phyloP scores from a whole-genome alignment of 2,113 vertebrate species.

The Pantherophis guttatus region DNA sequence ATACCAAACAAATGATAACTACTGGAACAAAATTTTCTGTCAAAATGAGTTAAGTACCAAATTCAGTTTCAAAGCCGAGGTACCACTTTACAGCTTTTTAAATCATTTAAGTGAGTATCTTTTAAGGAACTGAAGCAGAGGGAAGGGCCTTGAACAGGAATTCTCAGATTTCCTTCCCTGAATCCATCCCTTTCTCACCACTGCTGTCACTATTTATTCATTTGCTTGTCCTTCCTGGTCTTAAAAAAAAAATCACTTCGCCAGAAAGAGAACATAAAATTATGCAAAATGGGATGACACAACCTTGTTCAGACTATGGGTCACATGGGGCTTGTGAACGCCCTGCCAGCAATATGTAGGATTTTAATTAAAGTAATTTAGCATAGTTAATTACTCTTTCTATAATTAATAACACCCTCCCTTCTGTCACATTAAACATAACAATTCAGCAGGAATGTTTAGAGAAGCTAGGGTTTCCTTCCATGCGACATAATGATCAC shows the following conservation, averaged over 20 bases:
- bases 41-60: neutral
- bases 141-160: neutral
- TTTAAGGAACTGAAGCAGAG: neutral
- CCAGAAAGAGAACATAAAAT: neutral
- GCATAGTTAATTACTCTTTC: neutral
- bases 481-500: neutral
- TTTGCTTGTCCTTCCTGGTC: neutral
- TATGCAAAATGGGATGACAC: neutral
- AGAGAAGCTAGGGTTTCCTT: neutral
- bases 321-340: neutral
- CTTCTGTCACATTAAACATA: neutral
- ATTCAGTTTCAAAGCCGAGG: neutral
- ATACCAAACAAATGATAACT: neutral
- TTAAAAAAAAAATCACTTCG: neutral
- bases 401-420: neutral
- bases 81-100: neutral
- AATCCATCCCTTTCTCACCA: neutral
- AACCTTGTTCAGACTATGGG: neutral
- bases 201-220: neutral
- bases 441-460: neutral
- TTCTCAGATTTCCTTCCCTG: neutral
- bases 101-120: neutral
- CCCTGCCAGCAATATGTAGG: neutral
- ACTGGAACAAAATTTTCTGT: neutral
- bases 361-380: neutral